phyloP scores from a whole-genome alignment of 1,140 invertebrate species.

The Coptotermes formosanus region DNA sequence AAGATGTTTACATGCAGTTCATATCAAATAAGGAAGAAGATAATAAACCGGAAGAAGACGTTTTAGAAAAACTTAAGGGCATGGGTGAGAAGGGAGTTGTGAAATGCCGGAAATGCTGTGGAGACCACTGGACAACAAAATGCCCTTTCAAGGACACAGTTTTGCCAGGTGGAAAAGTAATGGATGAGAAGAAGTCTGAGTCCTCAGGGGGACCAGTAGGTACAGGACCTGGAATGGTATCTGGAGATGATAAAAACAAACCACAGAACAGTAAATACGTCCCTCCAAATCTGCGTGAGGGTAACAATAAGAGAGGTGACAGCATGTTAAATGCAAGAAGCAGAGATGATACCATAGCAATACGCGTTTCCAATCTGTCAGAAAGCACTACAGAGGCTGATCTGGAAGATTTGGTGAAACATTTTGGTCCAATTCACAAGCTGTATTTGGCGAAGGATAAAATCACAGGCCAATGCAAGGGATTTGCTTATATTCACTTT shows the following conservation, averaged over 20 bases:
- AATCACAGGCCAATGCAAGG: constrained; percentile 77
- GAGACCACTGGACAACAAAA: constrained; percentile 95
- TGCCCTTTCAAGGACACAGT: constrained; percentile 95
- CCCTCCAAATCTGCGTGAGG: constrained; percentile 84
- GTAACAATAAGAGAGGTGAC: constrained; percentile 69
- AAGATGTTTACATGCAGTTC: constrained; percentile 96
- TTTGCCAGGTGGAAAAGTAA: constrained; percentile 59
- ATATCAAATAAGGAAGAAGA: constrained; percentile 84
- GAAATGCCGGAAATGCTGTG: constrained; percentile 92
- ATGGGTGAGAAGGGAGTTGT: constrained; percentile 75
- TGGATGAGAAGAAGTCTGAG: constrained; percentile 38
- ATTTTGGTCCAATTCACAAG: constrained; percentile 83
- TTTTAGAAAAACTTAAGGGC: constrained; percentile 70
- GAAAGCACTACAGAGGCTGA: constrained; percentile 94
- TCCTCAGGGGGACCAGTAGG: constrained; percentile 23
- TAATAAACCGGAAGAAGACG: constrained; percentile 80
- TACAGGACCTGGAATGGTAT: constrained; percentile 43
- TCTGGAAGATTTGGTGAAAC: constrained; percentile 92
- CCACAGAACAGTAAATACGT: constrained; percentile 66
- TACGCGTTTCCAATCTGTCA: constrained; percentile 95
- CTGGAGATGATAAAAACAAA: constrained; percentile 50
- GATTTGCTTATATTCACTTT: constrained; percentile 97
- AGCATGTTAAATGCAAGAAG: constrained; percentile 63
- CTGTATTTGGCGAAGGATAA: constrained; percentile 88
- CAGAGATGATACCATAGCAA: constrained; percentile 82